Base-by-base conservation (phyloP, 64 coral and sea anemone species). In the Stylophora pistillata region DNA sequence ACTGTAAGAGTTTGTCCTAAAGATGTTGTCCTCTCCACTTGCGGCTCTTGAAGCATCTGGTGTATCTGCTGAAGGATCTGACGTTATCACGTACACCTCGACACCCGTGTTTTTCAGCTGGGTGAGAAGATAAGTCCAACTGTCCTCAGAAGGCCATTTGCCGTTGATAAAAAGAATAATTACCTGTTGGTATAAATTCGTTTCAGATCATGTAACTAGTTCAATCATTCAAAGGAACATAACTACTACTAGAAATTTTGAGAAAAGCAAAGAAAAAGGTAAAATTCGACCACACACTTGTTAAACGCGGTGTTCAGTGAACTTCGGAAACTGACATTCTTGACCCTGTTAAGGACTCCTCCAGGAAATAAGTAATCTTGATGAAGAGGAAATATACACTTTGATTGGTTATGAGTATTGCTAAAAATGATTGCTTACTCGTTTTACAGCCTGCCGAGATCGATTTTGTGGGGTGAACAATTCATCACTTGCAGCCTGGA, bases 401-500 rank as follows among this genome's bases (percentile, higher is more conserved):
- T 47, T 47, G 37, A 4, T 47, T 47, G 37, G 37, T 7, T 47
- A 3, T 47, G 37, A 47, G 7, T 47, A 47, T 47, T 47, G 3
- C 3, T 47, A 47, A 47, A 47, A 47, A 4, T 32, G 25, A 31
- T 58, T 29, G 56, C 71, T 31, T 89, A 95, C 94, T 86, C 86
- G 77, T 78, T 81, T 83, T 26, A 91, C 78, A 13, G 86, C 60
- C 53, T 70, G 57, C 1, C 94, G 82, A 5, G 90, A 81, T 57
- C 90, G 86, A 55, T 92, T 85, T 21, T 73, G 62, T 55, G 56
- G 54, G 32, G 81, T 88, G 66, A 92, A 96, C 4, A 96, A 62
- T 16, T 81, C 72, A 74, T 53, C 29, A 15, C 61, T 32, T 56
- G 90, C 90, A 15, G 80, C 13, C 21, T 93, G 76, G 21, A 96